A percentile compares a stretch with the other conserved stretches of the same genome.
Conservation (phyloP, 2,888 invertebrate species). For the Drosophila ezoana region DNA sequence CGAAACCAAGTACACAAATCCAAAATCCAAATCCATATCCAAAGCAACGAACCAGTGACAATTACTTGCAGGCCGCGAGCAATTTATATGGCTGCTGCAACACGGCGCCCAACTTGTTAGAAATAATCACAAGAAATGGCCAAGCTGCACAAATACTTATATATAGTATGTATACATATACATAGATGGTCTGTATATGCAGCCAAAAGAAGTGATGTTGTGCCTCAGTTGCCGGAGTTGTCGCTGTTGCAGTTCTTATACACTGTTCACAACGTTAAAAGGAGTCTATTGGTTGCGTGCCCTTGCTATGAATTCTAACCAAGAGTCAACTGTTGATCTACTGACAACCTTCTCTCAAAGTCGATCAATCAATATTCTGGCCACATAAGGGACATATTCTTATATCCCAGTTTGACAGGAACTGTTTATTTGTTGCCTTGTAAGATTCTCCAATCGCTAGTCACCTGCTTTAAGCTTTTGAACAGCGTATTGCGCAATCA, state of each 20-base stretch:
- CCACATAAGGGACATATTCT: too few relatives aligned
- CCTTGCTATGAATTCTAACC: too few relatives aligned
- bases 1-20: conserved; percentile 20
- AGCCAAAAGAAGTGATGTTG: conserved; percentile 38
- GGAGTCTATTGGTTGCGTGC: neutral
- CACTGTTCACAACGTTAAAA: neutral
- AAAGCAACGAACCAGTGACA: conserved; percentile 70
- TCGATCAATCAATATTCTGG: too few relatives aligned
- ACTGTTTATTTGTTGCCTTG: too few relatives aligned
- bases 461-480: neutral
- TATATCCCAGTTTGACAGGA: too few relatives aligned
- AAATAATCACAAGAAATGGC: conserved; percentile 72
- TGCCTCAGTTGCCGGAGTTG: conserved; percentile 24
- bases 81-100: conserved; percentile 70
- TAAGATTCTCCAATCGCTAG: too few relatives aligned
- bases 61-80: conserved; percentile 79
- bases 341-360: too few relatives aligned
- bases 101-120: conserved; percentile 60
- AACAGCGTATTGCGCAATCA: neutral
- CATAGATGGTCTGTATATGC: conserved; percentile 1
- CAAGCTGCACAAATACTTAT: conserved; percentile 35
- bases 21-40: conserved; percentile 58
- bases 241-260: conserved; percentile 12
- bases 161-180: neutral
- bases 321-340: too few relatives aligned